These are phyloP conservation scores for Acrocephalus scirpaceus DNA, from an alignment of 2,797 vertebrate species.

Conservation along the genomic window DNA sequence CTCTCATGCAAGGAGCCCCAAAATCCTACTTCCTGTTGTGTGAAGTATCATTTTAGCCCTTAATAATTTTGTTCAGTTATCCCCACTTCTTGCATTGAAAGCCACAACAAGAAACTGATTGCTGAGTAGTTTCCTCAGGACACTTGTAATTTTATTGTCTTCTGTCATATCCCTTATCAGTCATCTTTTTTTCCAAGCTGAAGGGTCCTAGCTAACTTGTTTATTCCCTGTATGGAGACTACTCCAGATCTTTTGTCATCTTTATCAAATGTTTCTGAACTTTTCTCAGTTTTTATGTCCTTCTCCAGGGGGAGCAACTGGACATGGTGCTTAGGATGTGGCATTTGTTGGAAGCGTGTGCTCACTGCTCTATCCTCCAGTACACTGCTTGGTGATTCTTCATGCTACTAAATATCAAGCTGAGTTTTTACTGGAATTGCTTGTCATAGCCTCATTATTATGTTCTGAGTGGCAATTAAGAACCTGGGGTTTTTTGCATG, in stretches of 20 bases:
- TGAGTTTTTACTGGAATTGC: background rate
- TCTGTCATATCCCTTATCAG: background rate
- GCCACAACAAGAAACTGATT: background rate
- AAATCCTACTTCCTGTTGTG: background rate
- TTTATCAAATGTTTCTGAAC: background rate
- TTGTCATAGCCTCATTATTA: background rate
- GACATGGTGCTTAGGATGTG: background rate
- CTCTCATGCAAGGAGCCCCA: background rate
- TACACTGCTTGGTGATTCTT: background rate
- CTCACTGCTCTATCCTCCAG: background rate
- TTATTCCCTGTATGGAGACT: background rate
- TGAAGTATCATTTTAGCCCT: background rate
- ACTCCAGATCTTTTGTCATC: background rate
- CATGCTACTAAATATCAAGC: background rate
- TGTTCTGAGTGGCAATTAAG: background rate
- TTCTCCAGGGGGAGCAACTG: background rate
- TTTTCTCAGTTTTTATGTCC: background rate
- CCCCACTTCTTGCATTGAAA: background rate
- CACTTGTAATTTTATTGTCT: background rate
- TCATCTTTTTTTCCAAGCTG: background rate
- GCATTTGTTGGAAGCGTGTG: rapidly evolving
- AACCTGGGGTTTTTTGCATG: background rate
- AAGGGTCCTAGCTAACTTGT: background rate
- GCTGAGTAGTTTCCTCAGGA: background rate
- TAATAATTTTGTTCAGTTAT: background rate